phyloP scores from a whole-genome alignment of 2,113 vertebrate genomes.

The Emydura subglobosa region DNA sequence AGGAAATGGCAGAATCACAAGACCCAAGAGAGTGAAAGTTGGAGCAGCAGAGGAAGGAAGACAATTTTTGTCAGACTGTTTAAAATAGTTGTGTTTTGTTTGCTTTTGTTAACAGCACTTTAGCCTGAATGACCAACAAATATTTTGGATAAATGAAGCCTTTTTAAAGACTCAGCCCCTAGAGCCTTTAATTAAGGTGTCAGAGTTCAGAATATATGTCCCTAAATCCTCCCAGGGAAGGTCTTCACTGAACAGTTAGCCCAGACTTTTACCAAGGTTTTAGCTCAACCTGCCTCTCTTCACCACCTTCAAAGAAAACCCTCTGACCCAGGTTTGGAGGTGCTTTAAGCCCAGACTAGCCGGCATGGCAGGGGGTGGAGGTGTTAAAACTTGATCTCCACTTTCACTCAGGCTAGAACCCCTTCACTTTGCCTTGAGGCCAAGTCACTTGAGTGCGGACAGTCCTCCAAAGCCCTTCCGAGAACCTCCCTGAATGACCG shows the following conservation, averaged over 20 bases:
- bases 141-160: neutral
- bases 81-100: neutral
- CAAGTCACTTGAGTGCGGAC: neutral
- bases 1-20: neutral
- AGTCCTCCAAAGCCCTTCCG: neutral
- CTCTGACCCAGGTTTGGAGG: neutral
- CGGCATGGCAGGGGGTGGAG: neutral
- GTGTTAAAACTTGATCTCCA: neutral
- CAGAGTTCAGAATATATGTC: neutral
- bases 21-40: neutral
- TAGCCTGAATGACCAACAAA: neutral
- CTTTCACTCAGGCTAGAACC: neutral
- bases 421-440: neutral
- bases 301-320: neutral
- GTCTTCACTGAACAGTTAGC: neutral
- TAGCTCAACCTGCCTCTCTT: neutral
- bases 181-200: rapidly evolving
- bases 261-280: neutral
- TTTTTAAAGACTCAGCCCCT: neutral
- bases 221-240: neutral
- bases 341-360: neutral
- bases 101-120: neutral
- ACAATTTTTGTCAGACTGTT: neutral
- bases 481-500: neutral
- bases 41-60: neutral